Percentiles rank a stretch among this genome's conserved stretches.
Evolutionary conservation across 2,888 invertebrate species (phyloP).

Genomic region (Erebia epiphron): DNA sequence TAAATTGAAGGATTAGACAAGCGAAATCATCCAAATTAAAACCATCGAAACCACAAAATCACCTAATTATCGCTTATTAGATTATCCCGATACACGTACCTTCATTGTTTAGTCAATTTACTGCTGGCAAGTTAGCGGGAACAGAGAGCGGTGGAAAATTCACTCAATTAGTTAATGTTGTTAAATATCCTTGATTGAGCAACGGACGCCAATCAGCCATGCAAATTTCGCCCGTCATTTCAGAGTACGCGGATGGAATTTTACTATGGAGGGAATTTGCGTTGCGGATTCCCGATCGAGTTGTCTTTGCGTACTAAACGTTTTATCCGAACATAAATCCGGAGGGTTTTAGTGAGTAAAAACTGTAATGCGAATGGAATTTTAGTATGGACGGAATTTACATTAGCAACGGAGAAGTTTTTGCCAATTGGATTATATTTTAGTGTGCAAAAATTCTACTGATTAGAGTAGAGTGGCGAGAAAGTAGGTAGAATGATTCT

Average conservation of each 20-base stretch:
- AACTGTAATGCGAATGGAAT: slow-evolving; percentile 1
- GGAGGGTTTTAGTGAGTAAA: background rate
- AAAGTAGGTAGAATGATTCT: too few relatives aligned
- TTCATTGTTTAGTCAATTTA: slow-evolving; percentile 68
- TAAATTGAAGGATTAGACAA: slow-evolving; percentile 10
- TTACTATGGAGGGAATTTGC: slow-evolving; percentile 33
- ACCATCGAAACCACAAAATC: slow-evolving; percentile 53
- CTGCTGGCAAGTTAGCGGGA: slow-evolving; percentile 51
- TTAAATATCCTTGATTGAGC: slow-evolving; percentile 83
- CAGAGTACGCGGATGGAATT: slow-evolving; percentile 45
- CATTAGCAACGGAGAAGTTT: background rate
- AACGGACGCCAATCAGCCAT: slow-evolving; percentile 81
- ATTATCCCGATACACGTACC: slow-evolving; percentile 65
- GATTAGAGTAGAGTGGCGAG: too few relatives aligned
- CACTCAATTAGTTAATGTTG: slow-evolving; percentile 82
- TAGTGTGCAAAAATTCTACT: too few relatives aligned
- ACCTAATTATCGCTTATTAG: slow-evolving; percentile 68
- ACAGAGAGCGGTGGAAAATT: slow-evolving; percentile 59
- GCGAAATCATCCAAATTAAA: slow-evolving; percentile 44
- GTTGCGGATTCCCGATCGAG: slow-evolving; percentile 3
- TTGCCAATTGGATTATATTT: background rate
- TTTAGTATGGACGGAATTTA: background rate
- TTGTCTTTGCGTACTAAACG: slow-evolving; percentile 5
- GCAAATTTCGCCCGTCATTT: slow-evolving; percentile 66
- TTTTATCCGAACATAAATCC: background rate